phyloP scores from a whole-genome alignment of 2,113 vertebrate species.

The Leucopternis melanops region DNA sequence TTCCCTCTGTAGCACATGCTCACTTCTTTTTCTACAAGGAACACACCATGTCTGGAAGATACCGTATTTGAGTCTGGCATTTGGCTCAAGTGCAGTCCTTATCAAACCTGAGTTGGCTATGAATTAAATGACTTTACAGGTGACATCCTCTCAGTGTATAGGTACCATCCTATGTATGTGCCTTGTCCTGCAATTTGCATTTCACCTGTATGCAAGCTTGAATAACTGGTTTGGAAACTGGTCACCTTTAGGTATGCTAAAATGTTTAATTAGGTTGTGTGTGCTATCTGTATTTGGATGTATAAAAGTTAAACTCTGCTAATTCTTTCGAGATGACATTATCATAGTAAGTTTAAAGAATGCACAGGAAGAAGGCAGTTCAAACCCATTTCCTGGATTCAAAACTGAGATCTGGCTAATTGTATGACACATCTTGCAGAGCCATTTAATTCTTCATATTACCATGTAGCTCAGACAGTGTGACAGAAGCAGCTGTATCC shows the following conservation, averaged over 20 bases:
- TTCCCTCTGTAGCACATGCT: not conserved
- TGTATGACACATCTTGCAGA: not conserved
- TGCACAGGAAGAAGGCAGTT: not conserved
- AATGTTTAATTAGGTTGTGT: not conserved
- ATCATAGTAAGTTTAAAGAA: not conserved
- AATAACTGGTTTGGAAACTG: not conserved
- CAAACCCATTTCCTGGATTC: not conserved
- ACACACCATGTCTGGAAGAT: not conserved
- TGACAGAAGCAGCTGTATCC: constrained; percentile 8
- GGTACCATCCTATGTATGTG: not conserved
- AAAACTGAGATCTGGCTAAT: not conserved
- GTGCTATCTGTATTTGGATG: not conserved
- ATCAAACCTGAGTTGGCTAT: not conserved
- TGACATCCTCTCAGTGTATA: not conserved
- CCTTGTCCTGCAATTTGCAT: not conserved
- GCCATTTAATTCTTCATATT: not conserved
- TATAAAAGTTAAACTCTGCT: not conserved
- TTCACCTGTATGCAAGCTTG: not conserved
- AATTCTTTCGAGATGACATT: not conserved
- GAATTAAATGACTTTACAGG: not conserved
- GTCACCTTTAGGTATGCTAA: not conserved
- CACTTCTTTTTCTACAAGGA: not conserved
- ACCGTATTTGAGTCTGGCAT: not conserved
- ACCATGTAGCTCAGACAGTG: not conserved
- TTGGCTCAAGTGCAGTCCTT: not conserved